Conservation (phyloP, 92 coral and sea anemone genomes). For the Galaxea fascicularis region DNA sequence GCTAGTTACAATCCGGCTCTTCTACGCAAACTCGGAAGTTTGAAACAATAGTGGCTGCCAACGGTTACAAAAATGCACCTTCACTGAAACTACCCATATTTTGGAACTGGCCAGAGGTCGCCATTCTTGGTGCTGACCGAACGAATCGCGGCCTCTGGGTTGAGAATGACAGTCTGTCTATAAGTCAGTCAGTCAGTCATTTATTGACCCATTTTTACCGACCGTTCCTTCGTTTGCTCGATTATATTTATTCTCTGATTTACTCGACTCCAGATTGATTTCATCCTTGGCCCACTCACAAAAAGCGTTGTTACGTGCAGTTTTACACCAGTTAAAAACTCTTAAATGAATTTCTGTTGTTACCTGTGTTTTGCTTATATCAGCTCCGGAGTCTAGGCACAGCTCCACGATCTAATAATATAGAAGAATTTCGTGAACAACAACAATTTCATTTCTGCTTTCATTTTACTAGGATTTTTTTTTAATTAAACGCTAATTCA, state of each 20-base stretch:
- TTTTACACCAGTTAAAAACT: background rate
- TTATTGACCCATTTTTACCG: background rate
- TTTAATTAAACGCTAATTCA: no score
- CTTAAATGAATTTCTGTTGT: background rate
- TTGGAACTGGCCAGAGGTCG: no score
- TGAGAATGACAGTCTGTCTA: no score
- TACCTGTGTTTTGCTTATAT: conserved; percentile 59
- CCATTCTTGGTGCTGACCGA: no score
- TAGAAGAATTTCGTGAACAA: background rate
- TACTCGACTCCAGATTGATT: background rate
- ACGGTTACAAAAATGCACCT: no score
- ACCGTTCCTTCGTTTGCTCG: background rate
- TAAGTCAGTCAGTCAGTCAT: background rate
- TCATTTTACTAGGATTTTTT: no score
- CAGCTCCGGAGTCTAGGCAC: conserved; percentile 68
- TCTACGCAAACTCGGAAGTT: no score
- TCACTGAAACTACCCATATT: no score
- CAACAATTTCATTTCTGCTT: background rate
- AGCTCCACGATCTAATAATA: conserved; percentile 46
- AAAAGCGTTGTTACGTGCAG: no score
- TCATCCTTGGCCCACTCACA: background rate
- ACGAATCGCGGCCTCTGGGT: no score
- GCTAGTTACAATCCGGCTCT: no score
- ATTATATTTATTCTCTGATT: background rate
- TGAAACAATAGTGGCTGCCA: no score